Conservation (phyloP, 1,140 invertebrate genomes). For the Pachyrhynchus sulphureomaculatus region DNA sequence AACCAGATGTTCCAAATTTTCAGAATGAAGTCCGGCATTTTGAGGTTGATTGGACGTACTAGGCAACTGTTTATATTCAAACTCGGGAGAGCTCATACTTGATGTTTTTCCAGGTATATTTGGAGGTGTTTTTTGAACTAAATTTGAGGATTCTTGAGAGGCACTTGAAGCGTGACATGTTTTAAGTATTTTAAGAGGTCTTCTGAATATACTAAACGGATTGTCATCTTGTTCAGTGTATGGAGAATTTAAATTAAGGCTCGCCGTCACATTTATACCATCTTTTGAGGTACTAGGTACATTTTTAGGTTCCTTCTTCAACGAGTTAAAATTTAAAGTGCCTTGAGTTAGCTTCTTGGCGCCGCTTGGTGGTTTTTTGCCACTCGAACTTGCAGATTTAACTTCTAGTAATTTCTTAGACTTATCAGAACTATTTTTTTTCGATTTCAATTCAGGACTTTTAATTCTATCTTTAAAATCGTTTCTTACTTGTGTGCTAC, state of each 20-base stretch:
- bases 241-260: too few species aligned
- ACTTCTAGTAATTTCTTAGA: background rate
- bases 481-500: conserved; percentile 10
- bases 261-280: too few species aligned
- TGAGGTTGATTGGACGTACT: too few species aligned
- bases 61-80: background rate
- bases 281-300: background rate
- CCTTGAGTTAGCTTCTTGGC: conserved; percentile 16
- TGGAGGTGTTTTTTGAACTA: too few species aligned
- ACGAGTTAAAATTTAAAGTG: conserved; percentile 3
- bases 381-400: background rate
- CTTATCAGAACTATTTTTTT: too few species aligned
- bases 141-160: too few species aligned
- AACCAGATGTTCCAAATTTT: background rate
- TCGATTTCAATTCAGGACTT: background rate
- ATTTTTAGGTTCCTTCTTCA: background rate
- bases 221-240: too few species aligned
- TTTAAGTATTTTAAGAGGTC: too few species aligned
- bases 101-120: too few species aligned
- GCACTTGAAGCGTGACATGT: too few species aligned
- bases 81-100: background rate
- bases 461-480: conserved; percentile 2
- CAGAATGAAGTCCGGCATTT: too few species aligned
- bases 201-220: background rate
- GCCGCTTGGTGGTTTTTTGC: background rate